phyloP scores from a whole-genome alignment of 35 echinoderm and acorn worm genomes.

The Anneissia japonica region DNA sequence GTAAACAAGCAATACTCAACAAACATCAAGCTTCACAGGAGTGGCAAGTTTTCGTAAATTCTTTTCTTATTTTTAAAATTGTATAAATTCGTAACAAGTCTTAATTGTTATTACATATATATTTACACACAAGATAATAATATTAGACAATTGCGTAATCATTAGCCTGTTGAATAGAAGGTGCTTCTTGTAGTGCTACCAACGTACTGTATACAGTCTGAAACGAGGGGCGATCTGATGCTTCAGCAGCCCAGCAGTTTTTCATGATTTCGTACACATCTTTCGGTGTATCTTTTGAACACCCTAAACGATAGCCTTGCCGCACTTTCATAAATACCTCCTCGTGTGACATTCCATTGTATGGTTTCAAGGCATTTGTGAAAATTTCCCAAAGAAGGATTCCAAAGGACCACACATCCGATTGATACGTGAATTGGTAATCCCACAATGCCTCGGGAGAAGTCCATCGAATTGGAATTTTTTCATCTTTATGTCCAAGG shows the following conservation, averaged over 20 bases:
- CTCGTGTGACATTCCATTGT: slow-evolving; percentile 63
- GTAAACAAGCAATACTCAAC: no score
- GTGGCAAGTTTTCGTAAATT: no score
- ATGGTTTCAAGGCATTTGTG: slow-evolving; percentile 83
- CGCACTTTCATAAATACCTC: slow-evolving; percentile 75
- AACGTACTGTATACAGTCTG: slow-evolving; percentile 42
- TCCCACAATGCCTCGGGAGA: slow-evolving; percentile 87
- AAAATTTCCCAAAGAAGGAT: slow-evolving; percentile 89
- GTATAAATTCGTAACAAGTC: no score
- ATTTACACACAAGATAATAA: no score
- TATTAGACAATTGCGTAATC: not conserved
- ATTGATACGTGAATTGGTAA: slow-evolving; percentile 68
- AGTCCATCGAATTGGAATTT: slow-evolving; percentile 83
- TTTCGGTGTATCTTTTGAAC: slow-evolving; percentile 62
- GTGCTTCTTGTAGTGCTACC: not conserved
- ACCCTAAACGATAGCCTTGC: slow-evolving; percentile 50
- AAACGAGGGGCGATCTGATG: slow-evolving; percentile 52
- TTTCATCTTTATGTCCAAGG: slow-evolving; percentile 67
- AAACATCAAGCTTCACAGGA: no score
- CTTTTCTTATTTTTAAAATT: no score
- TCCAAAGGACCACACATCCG: slow-evolving; percentile 90
- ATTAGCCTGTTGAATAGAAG: not conserved
- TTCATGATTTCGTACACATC: slow-evolving; percentile 57
- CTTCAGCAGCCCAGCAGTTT: slow-evolving; percentile 52
- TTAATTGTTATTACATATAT: no score